Evolutionary conservation across 2,888 invertebrate genomes (phyloP).

Genomic region (Ophioninae sp.): DNA sequence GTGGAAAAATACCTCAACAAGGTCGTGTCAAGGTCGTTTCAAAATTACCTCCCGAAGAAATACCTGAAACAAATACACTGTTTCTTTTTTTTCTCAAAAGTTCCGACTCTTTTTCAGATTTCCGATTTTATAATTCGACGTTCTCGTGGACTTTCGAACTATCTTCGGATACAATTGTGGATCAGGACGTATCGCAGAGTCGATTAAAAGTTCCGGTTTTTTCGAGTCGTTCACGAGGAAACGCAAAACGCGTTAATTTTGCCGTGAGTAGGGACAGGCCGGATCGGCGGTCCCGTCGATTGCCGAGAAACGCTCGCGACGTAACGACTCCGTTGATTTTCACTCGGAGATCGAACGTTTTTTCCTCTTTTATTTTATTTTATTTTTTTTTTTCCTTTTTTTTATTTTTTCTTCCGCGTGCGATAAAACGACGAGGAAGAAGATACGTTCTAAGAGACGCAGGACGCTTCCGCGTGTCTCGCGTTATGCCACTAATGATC

Average conservation of each 20-base stretch:
- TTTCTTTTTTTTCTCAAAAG: too few relatives aligned
- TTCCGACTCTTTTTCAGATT: too few relatives aligned
- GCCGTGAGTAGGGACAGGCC: neutral
- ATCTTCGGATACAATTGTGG: neutral
- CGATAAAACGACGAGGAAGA: neutral
- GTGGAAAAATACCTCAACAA: neutral
- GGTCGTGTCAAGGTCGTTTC: neutral
- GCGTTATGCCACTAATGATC: neutral
- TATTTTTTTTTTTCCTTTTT: neutral
- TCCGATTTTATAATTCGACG: neutral
- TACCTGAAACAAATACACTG: too few relatives aligned
- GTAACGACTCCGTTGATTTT: neutral
- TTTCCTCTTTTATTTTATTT: neutral
- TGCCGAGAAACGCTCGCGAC: neutral
- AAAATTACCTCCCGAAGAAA: too few relatives aligned
- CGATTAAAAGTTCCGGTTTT: too few relatives aligned
- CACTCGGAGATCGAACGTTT: constrained; percentile 4
- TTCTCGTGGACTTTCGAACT: neutral
- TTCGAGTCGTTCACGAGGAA: neutral
- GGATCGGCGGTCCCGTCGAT: neutral
- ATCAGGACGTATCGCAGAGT: too few relatives aligned
- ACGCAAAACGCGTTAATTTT: neutral
- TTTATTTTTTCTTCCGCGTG: neutral
- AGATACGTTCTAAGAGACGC: neutral
- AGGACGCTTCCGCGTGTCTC: neutral